Evolutionary conservation across 1,140 invertebrate species (phyloP).

Genomic region (Telenomus remus): DNA sequence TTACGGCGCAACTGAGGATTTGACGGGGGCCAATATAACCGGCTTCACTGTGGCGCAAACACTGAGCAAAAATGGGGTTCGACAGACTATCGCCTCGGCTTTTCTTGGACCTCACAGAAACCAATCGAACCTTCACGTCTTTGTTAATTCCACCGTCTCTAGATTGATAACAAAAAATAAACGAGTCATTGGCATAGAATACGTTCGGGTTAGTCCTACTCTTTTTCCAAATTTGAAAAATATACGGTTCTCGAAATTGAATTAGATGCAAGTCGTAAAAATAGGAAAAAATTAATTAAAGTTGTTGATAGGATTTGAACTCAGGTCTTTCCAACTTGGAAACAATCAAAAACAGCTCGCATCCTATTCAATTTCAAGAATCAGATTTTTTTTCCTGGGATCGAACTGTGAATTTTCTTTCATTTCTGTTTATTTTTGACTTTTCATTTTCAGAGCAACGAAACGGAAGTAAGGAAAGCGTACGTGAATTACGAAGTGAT

Average conservation of each 20-base stretch:
- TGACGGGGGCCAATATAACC: slow-evolving; percentile 76
- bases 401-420: not conserved
- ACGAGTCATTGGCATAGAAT: slow-evolving; percentile 57
- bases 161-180: slow-evolving; percentile 68
- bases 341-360: no score
- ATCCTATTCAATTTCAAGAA: not conserved
- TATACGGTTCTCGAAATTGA: no score
- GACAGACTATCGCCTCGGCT: slow-evolving; percentile 80
- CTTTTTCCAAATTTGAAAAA: not conserved
- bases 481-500: slow-evolving; percentile 71
- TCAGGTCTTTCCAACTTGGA: no score
- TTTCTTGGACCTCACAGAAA: slow-evolving; percentile 79
- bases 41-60: slow-evolving; percentile 75
- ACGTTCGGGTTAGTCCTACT: slow-evolving; percentile 48
- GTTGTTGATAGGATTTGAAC: no score
- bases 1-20: slow-evolving; percentile 76
- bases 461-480: slow-evolving; percentile 48
- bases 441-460: not conserved
- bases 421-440: not conserved
- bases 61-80: slow-evolving; percentile 78
- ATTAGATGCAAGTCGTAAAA: no score
- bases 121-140: slow-evolving; percentile 82
- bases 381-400: not conserved
- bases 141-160: slow-evolving; percentile 80
- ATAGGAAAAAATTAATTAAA: no score